These are phyloP conservation scores for Sussaba pulchella DNA, from an alignment of 2,888 invertebrate genomes.

Conservation along the genomic window DNA sequence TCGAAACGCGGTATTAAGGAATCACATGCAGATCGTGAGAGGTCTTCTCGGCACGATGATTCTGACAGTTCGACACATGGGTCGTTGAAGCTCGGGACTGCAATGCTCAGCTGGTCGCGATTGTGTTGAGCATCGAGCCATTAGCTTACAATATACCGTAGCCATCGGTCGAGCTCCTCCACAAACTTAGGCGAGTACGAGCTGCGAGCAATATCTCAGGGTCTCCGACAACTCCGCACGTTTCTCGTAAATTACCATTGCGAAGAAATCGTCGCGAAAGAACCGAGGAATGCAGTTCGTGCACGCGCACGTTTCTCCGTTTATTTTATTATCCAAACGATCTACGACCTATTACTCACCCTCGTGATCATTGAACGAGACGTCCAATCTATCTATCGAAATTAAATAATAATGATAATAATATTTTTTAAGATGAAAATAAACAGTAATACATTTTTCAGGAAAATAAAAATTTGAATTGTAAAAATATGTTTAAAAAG, in stretches of 20 bases:
- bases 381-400: neutral
- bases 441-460: neutral
- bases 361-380: neutral
- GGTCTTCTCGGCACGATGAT: constrained; percentile 30
- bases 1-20: constrained; percentile 19
- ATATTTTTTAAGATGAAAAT: no score
- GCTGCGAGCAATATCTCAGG: constrained; percentile 38
- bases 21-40: constrained; percentile 55
- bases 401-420: no score
- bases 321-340: constrained; percentile 14
- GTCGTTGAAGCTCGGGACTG: constrained; percentile 24
- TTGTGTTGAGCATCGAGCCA: constrained; percentile 7
- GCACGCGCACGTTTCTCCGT: constrained; percentile 26
- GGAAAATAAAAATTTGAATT: neutral
- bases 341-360: constrained; percentile 3
- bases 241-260: constrained; percentile 39
- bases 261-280: constrained; percentile 40
- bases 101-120: constrained; percentile 23
- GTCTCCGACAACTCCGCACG: constrained; percentile 37
- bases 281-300: constrained; percentile 31
- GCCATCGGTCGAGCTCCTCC: no score
- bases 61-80: constrained; percentile 1
- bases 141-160: neutral
- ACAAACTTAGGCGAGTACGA: neutral
- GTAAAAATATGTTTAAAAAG: neutral